A percentile compares a stretch with the other conserved stretches of the same genome.
Conservation (phyloP, 2,113 vertebrate genomes). For the Gavialis gangeticus region DNA sequence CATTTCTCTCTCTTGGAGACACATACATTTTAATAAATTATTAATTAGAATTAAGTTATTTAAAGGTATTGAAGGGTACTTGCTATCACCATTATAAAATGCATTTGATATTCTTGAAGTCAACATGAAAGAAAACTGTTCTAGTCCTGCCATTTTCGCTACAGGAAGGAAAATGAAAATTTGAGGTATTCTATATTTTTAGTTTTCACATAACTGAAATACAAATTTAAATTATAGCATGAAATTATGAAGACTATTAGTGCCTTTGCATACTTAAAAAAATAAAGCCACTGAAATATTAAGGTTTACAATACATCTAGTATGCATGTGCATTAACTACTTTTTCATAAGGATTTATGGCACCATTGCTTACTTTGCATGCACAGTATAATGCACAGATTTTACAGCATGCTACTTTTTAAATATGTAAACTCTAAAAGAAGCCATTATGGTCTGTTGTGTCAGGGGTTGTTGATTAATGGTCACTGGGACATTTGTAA, state of each 20-base stretch:
- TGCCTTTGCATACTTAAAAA: constrained; percentile 34
- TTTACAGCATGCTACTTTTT: constrained; percentile 7
- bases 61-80: constrained; percentile 34
- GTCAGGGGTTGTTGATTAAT: constrained; percentile 7
- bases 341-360: constrained; percentile 32
- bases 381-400: background rate
- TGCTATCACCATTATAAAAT: background rate
- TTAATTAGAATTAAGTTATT: constrained; percentile 49
- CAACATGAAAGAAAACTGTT: background rate
- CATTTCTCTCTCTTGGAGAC: constrained; percentile 16
- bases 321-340: background rate
- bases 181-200: background rate
- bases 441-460: background rate
- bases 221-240: background rate
- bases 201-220: background rate
- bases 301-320: background rate
- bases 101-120: background rate
- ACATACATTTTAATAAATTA: constrained; percentile 13
- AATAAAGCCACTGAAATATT: constrained; percentile 18
- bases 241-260: constrained; percentile 5
- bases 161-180: background rate
- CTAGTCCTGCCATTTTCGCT: background rate
- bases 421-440: constrained; percentile 14
- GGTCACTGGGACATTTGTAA: background rate
- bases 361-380: background rate